Percentiles rank a stretch among this genome's conserved stretches.
These are phyloP conservation scores for Antechinus stuartii DNA, from an alignment of 2,113 vertebrate genomes.

Conservation along the genomic window DNA sequence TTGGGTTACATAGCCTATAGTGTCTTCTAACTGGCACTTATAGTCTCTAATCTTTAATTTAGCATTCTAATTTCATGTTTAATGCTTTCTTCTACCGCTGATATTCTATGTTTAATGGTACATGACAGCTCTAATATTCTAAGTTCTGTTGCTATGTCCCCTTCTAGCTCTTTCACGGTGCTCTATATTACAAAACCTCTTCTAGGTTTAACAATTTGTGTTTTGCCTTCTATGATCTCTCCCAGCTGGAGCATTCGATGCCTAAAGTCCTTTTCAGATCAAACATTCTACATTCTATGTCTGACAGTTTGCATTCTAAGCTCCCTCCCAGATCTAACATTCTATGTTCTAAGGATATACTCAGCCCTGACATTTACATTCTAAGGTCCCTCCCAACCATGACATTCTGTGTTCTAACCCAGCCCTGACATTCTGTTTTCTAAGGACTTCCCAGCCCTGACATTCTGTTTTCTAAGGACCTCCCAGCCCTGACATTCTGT, in stretches of 20 bases:
- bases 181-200: not conserved
- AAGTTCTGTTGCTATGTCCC: not conserved
- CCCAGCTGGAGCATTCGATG: not conserved
- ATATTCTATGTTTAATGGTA: not conserved
- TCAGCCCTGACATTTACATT: not conserved
- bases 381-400: not conserved
- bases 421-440: no score
- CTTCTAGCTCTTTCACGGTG: not conserved
- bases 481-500: not conserved
- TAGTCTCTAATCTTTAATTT: not conserved
- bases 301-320: no score
- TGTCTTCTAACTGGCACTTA: not conserved
- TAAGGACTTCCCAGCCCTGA: not conserved
- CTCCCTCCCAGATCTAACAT: not conserved
- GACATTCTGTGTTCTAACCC: not conserved
- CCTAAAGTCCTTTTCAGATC: not conserved
- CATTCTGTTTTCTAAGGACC: not conserved
- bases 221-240: not conserved
- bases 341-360: not conserved
- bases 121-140: not conserved
- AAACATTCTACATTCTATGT: not conserved
- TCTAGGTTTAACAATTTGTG: not conserved
- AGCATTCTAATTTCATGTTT: not conserved
- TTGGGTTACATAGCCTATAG: not conserved
- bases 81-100: not conserved